phyloP scores from a whole-genome alignment of 2,888 invertebrate species.

The Drosophila meridionalis region DNA sequence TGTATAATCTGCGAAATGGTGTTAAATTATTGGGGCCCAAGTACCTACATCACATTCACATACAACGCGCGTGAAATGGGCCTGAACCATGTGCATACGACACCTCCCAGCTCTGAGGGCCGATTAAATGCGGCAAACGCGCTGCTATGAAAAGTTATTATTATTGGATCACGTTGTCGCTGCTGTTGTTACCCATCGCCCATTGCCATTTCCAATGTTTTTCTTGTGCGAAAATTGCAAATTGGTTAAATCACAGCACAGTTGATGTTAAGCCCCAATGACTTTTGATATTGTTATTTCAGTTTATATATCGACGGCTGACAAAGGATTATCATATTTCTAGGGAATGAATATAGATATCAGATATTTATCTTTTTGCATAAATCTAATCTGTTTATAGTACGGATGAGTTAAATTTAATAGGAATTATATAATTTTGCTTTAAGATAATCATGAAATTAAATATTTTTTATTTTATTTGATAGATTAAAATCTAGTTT shows the following conservation, averaged over 20 bases:
- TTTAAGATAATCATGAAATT: background rate
- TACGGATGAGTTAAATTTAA: background rate
- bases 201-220: slow-evolving; percentile 14
- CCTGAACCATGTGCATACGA: slow-evolving; percentile 20
- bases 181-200: slow-evolving; percentile 22
- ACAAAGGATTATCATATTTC: background rate
- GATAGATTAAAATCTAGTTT: background rate
- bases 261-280: slow-evolving; percentile 39
- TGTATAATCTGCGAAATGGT: slow-evolving; percentile 9
- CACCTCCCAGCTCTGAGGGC: slow-evolving; percentile 14
- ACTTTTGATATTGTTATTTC: slow-evolving; percentile 7
- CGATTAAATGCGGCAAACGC: slow-evolving; percentile 47
- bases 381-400: background rate
- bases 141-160: slow-evolving; percentile 68
- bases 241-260: slow-evolving; percentile 59
- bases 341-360: background rate
- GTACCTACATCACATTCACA: slow-evolving; percentile 1
- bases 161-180: slow-evolving; percentile 56
- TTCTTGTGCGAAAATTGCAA: slow-evolving; percentile 50
- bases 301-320: background rate
- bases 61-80: slow-evolving; percentile 18
- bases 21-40: slow-evolving; percentile 37
- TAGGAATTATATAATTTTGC: background rate
- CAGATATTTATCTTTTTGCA: background rate
- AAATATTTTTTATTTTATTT: background rate